Evolutionary conservation across 1,140 invertebrate genomes (phyloP).

Genomic region (Drepana arcuata): DNA sequence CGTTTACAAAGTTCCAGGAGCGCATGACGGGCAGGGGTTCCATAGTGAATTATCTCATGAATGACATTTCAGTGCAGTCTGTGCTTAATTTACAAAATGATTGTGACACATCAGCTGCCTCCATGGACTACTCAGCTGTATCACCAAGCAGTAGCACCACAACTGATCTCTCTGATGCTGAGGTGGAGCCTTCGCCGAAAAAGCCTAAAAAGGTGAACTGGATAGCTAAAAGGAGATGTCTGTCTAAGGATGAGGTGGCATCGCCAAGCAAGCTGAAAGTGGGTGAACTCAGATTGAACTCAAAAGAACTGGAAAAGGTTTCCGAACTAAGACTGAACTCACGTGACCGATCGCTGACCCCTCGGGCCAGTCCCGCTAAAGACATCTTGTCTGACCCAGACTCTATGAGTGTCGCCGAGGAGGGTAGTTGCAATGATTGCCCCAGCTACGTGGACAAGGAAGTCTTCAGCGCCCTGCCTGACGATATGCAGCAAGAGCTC

Average conservation of each 20-base stretch:
- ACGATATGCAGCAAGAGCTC: constrained; percentile 75
- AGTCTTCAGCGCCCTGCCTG: constrained; percentile 75
- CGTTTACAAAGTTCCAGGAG: constrained; percentile 85
- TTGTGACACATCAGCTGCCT: constrained; percentile 68
- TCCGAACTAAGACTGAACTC: constrained; percentile 62
- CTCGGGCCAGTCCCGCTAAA: constrained; percentile 57
- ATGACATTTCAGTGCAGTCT: constrained; percentile 80
- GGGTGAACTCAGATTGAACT: constrained; percentile 74
- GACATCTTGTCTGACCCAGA: constrained; percentile 57
- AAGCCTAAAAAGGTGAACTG: constrained; percentile 71
- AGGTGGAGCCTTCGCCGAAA: constrained; percentile 80
- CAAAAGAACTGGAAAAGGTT: constrained; percentile 69
- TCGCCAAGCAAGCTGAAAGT: constrained; percentile 76
- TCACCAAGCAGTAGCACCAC: constrained; percentile 73
- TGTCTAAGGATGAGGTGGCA: constrained; percentile 66
- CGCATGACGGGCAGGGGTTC: constrained; percentile 75
- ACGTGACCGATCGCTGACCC: constrained; percentile 64
- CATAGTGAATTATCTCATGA: constrained; percentile 81
- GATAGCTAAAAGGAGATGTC: constrained; percentile 62
- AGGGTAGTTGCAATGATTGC: constrained; percentile 50
- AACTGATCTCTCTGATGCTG: constrained; percentile 70
- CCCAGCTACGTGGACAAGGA: constrained; percentile 75
- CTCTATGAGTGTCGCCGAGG: constrained; percentile 44
- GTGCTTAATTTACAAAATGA: constrained; percentile 75
- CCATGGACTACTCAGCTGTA: constrained; percentile 70